Base-by-base conservation (phyloP, 2,113 vertebrate genomes). In the Heptranchias perlo region DNA sequence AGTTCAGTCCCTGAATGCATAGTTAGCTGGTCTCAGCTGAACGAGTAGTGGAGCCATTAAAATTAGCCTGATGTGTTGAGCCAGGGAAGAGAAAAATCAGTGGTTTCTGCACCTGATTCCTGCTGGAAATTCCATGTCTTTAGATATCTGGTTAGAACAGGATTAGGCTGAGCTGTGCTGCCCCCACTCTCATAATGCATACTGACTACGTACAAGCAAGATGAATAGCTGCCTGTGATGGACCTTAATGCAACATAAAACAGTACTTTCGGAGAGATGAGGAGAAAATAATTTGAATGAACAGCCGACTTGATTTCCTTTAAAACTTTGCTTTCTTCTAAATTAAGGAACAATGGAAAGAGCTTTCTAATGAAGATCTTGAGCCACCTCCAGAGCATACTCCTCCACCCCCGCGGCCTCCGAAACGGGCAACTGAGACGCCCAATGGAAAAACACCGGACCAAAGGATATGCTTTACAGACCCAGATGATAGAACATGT, bases 351-450 rank as follows among this genome's bases (percentile, higher is more conserved):
- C 99, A 99, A 28, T 99, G 98, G 99, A 99, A 99, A 96, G 98
- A 99, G 96, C 98, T 99, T 23, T 99, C 99, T n/a, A 99, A 98
- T 0, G 99, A 99, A 96, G 99, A 99, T 96, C 96, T 98, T 97
- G 98, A 99, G 1, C 98, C 98, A 25, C 99, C 98, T 3, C 99
- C 99, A 0, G 98, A 99, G 58, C 98, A 99, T 23, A 97, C 97
- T 0, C 99, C 98, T 0, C 98, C 99, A 0, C 98, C 98, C 44
- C 98, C 99, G 62, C 97, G 98, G 67, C 99, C 98, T 35, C 98
- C 98, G 0, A 98, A 98, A 96, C 97, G 98, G 16, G 96, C 97
- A 76, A 97, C 97, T 0, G 98, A 98, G 94, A 96, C 98, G 96
- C 97, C 97, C 96, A 99, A 99, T 0, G 98, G 98, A 86, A 98